Percentiles rank a stretch among this genome's conserved stretches.
Conservation (phyloP, 2,797 vertebrate genomes). For the Dipus sagitta region DNA sequence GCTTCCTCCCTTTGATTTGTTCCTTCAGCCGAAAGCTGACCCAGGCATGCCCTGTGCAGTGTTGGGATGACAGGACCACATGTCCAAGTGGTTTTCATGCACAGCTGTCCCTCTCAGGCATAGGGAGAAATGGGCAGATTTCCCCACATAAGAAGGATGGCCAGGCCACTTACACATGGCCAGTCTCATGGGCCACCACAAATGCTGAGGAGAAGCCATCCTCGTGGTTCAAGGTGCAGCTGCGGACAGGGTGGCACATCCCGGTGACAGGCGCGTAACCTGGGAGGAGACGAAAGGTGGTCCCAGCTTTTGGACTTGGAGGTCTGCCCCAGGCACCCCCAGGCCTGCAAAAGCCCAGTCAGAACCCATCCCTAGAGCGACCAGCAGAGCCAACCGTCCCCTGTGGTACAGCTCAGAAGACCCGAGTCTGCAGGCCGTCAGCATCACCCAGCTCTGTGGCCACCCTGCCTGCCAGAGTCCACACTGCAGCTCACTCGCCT, state of each 20-base stretch:
- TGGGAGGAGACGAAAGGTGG: slow-evolving; percentile 80
- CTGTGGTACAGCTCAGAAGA: not conserved
- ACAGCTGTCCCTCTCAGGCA: not conserved
- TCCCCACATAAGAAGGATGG: not conserved
- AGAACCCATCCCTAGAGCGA: not conserved
- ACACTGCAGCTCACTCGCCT: not conserved
- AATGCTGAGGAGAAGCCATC: slow-evolving; percentile 99
- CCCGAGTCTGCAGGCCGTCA: no score
- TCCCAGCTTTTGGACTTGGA: not conserved
- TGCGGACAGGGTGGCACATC: slow-evolving; percentile 98
- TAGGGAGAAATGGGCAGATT: not conserved
- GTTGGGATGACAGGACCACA: not conserved
- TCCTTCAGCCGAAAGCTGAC: not conserved
- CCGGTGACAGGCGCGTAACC: slow-evolving; percentile 98
- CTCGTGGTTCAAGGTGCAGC: slow-evolving; percentile 98
- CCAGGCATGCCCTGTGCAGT: not conserved
- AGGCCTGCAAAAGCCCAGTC: not conserved
- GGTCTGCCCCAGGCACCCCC: not conserved
- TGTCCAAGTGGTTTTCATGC: not conserved
- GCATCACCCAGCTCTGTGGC: rapidly evolving
- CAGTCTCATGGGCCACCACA: slow-evolving; percentile 98
- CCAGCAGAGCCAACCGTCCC: not conserved
- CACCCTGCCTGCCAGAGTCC: not conserved
- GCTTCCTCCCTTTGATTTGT: not conserved
- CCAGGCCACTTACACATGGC: slow-evolving; percentile 95